A percentile compares a stretch with the other conserved stretches of the same genome.
These are phyloP conservation scores for Aphaenogaster ashmeadi DNA, from an alignment of 1,140 invertebrate genomes.

Conservation along the genomic window DNA sequence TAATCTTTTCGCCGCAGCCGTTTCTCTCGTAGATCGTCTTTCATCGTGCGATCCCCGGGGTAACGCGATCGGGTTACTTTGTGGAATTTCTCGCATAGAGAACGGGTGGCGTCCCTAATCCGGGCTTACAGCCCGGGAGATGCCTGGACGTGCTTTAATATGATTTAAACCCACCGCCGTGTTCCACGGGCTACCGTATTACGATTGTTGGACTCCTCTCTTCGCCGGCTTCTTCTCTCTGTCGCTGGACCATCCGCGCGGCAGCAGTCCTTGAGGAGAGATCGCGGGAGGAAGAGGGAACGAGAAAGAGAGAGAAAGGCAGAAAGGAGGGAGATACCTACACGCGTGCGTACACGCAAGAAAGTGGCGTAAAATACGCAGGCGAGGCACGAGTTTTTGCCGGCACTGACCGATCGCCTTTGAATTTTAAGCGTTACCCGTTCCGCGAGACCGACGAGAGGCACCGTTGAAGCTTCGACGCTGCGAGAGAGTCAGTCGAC, in stretches of 20 bases:
- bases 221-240: slow-evolving; percentile 27
- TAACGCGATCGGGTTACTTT: slow-evolving; percentile 68
- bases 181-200: slow-evolving; percentile 73
- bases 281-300: slow-evolving; percentile 1
- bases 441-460: background rate
- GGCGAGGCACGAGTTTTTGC: slow-evolving; percentile 72
- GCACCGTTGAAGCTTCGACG: background rate
- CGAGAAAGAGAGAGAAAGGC: slow-evolving; percentile 32
- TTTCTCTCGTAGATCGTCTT: background rate
- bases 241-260: slow-evolving; percentile 40
- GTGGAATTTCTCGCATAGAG: slow-evolving; percentile 67
- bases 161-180: slow-evolving; percentile 77
- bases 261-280: slow-evolving; percentile 69
- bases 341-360: slow-evolving; percentile 74
- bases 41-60: background rate
- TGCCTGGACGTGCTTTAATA: slow-evolving; percentile 75
- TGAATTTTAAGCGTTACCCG: slow-evolving; percentile 71
- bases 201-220: slow-evolving; percentile 62
- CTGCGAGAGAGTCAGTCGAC: background rate
- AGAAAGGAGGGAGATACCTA: slow-evolving; percentile 46
- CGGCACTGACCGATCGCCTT: slow-evolving; percentile 47
- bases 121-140: slow-evolving; percentile 66
- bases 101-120: slow-evolving; percentile 70
- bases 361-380: slow-evolving; percentile 78
- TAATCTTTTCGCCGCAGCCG: background rate